Percentiles rank a stretch among this genome's conserved stretches.
Conservation (phyloP, 2,888 invertebrate species). For the Neoscelio sp. region DNA sequence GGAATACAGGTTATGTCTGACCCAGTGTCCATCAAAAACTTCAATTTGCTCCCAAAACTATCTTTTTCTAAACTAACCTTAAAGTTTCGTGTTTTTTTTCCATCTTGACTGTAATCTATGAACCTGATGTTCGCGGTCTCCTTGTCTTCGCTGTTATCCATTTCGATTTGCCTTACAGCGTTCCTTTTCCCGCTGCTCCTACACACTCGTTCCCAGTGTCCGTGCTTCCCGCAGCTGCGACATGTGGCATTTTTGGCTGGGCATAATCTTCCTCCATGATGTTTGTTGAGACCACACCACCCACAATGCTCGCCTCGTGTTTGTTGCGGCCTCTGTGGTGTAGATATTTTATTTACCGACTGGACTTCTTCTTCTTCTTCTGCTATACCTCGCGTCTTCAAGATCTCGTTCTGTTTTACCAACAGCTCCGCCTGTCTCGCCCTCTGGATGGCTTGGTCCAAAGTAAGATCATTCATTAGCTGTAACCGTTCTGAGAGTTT, state of each 20-base stretch:
- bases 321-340: slow-evolving; percentile 47
- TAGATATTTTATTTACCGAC: slow-evolving; percentile 60
- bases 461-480: slow-evolving; percentile 59
- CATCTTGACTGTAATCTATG: background rate
- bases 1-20: slow-evolving; percentile 59
- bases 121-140: slow-evolving; percentile 2
- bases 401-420: slow-evolving; percentile 48
- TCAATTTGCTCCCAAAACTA: slow-evolving; percentile 1
- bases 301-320: background rate
- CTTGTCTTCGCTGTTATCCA: background rate
- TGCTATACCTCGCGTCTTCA: slow-evolving; percentile 13
- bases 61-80: slow-evolving; percentile 16
- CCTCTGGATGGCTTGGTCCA: slow-evolving; percentile 66
- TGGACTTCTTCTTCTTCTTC: background rate
- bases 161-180: slow-evolving; percentile 62
- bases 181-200: slow-evolving; percentile 58
- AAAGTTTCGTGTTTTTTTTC: background rate
- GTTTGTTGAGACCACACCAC: slow-evolving; percentile 37
- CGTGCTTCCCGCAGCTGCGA: slow-evolving; percentile 63
- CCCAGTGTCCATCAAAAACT: slow-evolving; percentile 62
- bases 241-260: slow-evolving; percentile 64
- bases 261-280: slow-evolving; percentile 45
- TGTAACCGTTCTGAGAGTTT: slow-evolving; percentile 70
- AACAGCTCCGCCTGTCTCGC: slow-evolving; percentile 64
- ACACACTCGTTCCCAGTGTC: slow-evolving; percentile 69